Conservation (phyloP, 2,113 vertebrate species). For the Corythornis vintsioides region DNA sequence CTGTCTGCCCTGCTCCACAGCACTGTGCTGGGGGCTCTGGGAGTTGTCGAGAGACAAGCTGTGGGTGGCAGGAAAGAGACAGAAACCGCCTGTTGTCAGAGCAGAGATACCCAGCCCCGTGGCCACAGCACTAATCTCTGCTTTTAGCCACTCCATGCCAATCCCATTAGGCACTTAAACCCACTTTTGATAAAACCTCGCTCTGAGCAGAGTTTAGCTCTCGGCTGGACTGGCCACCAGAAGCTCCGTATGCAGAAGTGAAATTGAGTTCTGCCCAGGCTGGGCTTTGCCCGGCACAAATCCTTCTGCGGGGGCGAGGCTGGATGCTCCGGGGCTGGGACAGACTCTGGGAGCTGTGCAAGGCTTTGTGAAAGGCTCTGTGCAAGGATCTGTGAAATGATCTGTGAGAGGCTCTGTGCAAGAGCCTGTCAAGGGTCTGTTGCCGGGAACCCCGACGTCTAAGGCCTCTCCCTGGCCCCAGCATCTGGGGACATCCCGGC, state of each 20-base stretch:
- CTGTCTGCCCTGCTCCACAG: neutral
- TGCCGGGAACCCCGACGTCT: neutral
- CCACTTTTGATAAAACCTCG: neutral
- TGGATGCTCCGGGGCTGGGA: neutral
- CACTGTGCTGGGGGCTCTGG: neutral
- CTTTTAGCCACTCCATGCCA: neutral
- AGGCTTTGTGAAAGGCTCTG: neutral
- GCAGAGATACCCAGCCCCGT: neutral
- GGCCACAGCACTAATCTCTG: neutral
- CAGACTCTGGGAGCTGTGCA: neutral
- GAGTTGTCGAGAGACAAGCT: neutral
- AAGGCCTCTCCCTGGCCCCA: neutral
- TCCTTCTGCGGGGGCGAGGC: neutral
- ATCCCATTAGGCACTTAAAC: constrained; percentile 14
- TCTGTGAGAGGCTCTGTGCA: neutral
- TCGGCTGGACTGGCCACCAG: neutral
- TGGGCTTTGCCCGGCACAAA: neutral
- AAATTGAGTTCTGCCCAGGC: neutral
- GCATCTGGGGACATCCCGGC: neutral
- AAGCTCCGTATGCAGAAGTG: accelerated
- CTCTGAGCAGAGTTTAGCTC: neutral
- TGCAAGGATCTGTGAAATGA: neutral
- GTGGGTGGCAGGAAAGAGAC: neutral
- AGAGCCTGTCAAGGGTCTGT: neutral
- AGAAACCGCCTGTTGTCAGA: neutral